Percentiles rank a stretch among this genome's conserved stretches.
Conservation (phyloP, 64 coral and sea anemone species). For the Stylophora pistillata region DNA sequence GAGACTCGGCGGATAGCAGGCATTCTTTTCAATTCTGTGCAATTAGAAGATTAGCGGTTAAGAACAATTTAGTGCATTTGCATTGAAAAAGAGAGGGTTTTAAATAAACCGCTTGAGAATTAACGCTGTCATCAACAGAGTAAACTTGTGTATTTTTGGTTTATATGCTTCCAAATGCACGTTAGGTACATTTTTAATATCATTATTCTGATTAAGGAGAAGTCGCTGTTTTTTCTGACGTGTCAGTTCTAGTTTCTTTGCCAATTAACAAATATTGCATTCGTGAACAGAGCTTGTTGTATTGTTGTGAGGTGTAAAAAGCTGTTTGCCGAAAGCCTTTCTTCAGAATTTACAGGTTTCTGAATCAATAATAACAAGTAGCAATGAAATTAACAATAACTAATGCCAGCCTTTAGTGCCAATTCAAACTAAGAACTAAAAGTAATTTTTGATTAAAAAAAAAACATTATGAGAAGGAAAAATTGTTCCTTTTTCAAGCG, state of each 20-base stretch:
- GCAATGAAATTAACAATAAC: not conserved
- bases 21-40: not conserved
- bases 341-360: too few relatives aligned
- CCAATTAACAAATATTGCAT: too few relatives aligned
- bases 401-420: too few relatives aligned
- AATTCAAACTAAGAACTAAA: not conserved
- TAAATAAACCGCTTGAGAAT: not conserved
- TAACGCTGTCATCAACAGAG: not conserved
- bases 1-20: not conserved
- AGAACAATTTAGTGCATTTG: not conserved
- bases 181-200: not conserved
- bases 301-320: too few relatives aligned
- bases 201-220: too few relatives aligned
- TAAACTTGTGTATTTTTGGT: not conserved
- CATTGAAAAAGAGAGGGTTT: not conserved
- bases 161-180: not conserved
- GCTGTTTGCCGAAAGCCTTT: too few relatives aligned
- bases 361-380: too few relatives aligned
- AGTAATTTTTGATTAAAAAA: not conserved
- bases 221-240: too few relatives aligned
- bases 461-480: not conserved
- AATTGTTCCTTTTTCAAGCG: not conserved
- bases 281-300: too few relatives aligned
- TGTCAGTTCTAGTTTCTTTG: too few relatives aligned
- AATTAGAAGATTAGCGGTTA: not conserved